Conservation (phyloP, 2,888 invertebrate species). For the Gisinianus flammeolus region DNA sequence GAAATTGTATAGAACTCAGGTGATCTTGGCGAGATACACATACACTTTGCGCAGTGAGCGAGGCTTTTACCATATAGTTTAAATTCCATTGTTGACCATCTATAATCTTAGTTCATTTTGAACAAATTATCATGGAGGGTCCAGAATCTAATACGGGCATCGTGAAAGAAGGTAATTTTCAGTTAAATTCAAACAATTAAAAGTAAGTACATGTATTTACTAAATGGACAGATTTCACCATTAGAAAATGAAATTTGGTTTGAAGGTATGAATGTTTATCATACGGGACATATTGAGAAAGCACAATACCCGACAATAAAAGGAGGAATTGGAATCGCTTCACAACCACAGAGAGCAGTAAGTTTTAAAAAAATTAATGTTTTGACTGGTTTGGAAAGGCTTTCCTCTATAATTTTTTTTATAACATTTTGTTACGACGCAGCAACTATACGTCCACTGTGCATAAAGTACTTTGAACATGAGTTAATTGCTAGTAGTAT, state of each 20-base stretch:
- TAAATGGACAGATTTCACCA: neutral
- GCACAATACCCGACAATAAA: slow-evolving; percentile 32
- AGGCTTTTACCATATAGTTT: too few relatives aligned
- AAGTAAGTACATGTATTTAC: neutral
- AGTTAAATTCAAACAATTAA: neutral
- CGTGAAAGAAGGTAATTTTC: slow-evolving; percentile 34
- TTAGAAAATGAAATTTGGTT: neutral
- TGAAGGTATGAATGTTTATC: slow-evolving; percentile 42
- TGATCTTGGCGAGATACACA: too few relatives aligned
- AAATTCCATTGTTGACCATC: too few relatives aligned
- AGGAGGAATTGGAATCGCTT: slow-evolving; percentile 23
- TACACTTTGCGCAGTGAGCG: too few relatives aligned
- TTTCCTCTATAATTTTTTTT: too few relatives aligned
- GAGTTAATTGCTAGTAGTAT: too few relatives aligned
- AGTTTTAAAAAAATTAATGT: too few relatives aligned
- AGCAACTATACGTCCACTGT: neutral
- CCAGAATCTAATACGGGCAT: neutral
- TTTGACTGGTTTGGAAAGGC: too few relatives aligned
- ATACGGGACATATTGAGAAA: slow-evolving; percentile 43
- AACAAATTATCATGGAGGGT: slow-evolving; percentile 1
- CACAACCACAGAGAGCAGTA: slow-evolving; percentile 40
- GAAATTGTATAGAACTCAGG: too few relatives aligned
- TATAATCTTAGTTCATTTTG: too few relatives aligned
- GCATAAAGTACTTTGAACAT: neutral
- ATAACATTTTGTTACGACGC: slow-evolving; percentile 8